Evolutionary conservation across 1,140 invertebrate genomes (phyloP).

Genomic region (Nasonia vitripennis): DNA sequence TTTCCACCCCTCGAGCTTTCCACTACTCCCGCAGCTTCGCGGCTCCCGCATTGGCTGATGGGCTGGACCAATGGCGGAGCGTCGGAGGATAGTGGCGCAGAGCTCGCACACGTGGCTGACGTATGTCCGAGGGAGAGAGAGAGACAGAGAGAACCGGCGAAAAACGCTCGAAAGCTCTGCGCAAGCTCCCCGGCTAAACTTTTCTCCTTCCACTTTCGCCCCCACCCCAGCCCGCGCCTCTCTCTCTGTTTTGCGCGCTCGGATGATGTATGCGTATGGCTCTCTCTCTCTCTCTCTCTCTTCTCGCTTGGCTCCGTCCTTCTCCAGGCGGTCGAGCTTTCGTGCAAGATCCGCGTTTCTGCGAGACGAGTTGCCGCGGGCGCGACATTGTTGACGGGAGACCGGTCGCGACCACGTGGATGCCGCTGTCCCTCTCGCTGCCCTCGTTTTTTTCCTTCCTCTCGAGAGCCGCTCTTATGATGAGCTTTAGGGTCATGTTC

Average conservation of each 20-base stretch:
- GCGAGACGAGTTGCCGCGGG: not conserved
- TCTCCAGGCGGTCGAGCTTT: not conserved
- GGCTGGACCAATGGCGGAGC: slow-evolving; percentile 59
- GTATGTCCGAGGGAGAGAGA: slow-evolving; percentile 57
- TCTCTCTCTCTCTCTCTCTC: slow-evolving; percentile 16
- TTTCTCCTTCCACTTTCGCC: slow-evolving; percentile 52
- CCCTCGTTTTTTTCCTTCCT: slow-evolving; percentile 38
- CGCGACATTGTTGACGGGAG: slow-evolving; percentile 16
- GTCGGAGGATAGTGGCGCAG: slow-evolving; percentile 61
- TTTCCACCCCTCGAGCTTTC: slow-evolving; percentile 4
- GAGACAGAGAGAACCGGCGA: slow-evolving; percentile 57
- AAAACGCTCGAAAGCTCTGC: slow-evolving; percentile 70
- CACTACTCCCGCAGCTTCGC: not conserved
- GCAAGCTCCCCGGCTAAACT: slow-evolving; percentile 26
- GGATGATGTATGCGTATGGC: not conserved
- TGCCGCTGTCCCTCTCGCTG: not conserved
- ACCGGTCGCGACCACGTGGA: slow-evolving; percentile 18
- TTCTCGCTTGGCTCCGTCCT: slow-evolving; percentile 13
- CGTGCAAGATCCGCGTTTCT: slow-evolving; percentile 23
- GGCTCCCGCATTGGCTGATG: slow-evolving; percentile 57
- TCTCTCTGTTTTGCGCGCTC: slow-evolving; percentile 46
- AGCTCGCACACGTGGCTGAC: slow-evolving; percentile 69
- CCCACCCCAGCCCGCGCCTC: slow-evolving; percentile 26
- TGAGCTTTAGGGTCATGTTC: not conserved
- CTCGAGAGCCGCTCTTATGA: slow-evolving; percentile 11